Percentiles rank a stretch among this genome's conserved stretches.
These are phyloP conservation scores for Dinothrombium tinctorium DNA, from an alignment of 1,140 invertebrate genomes.

Conservation along the genomic window DNA sequence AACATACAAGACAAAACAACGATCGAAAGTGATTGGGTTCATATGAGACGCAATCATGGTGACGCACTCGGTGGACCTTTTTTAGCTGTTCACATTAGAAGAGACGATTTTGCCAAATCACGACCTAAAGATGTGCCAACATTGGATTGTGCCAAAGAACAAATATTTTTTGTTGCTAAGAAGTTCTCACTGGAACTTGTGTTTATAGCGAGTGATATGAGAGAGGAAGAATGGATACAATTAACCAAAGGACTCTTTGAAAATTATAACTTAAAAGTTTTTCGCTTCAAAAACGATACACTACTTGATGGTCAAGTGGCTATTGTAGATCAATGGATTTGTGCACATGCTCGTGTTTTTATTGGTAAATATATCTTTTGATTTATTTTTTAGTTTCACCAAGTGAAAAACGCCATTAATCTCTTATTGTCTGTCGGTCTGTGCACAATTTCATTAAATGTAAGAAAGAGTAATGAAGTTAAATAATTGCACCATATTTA, in stretches of 20 bases:
- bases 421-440: too few relatives aligned
- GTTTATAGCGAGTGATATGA: constrained; percentile 55
- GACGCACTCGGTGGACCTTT: constrained; percentile 42
- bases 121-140: constrained; percentile 41
- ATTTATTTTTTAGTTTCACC: too few relatives aligned
- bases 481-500: too few relatives aligned
- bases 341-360: constrained; percentile 53
- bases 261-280: neutral
- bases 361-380: too few relatives aligned
- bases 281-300: constrained; percentile 9
- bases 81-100: constrained; percentile 50
- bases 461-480: too few relatives aligned
- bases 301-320: constrained; percentile 60
- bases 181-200: neutral
- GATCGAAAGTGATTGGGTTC: constrained; percentile 31
- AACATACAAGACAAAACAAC: constrained; percentile 34
- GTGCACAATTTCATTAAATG: too few relatives aligned
- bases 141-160: constrained; percentile 38
- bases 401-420: too few relatives aligned
- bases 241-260: neutral
- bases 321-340: constrained; percentile 89
- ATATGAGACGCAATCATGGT: constrained; percentile 30
- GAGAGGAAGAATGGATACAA: constrained; percentile 17
- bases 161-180: constrained; percentile 27
- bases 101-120: constrained; percentile 51